phyloP scores from a whole-genome alignment of 2,113 vertebrate species.

The Grus americana region DNA sequence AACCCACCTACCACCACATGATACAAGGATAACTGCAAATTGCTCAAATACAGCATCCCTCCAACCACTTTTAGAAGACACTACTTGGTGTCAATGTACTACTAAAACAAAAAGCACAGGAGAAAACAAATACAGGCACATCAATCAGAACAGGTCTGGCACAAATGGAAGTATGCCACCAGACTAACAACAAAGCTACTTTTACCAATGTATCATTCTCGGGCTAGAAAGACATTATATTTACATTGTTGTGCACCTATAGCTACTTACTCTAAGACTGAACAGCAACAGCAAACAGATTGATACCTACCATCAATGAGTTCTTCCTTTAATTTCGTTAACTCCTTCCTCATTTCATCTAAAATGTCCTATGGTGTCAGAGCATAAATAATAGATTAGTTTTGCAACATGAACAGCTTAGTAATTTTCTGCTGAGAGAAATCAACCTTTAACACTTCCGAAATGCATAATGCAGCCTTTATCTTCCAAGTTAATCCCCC shows the following conservation, averaged over 20 bases:
- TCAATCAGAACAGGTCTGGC: neutral
- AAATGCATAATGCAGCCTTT: neutral
- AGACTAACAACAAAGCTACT: neutral
- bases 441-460: neutral
- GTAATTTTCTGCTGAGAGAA: neutral
- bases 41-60: neutral
- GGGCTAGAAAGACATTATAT: neutral
- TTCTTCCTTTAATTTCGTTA: slow-evolving; percentile 97
- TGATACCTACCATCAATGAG: slow-evolving; percentile 93
- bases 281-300: neutral
- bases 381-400: slow-evolving; percentile 25
- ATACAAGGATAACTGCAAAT: neutral
- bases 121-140: neutral
- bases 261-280: neutral
- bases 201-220: neutral
- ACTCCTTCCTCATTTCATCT: slow-evolving; percentile 99
- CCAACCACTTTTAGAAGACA: neutral
- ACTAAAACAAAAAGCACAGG: neutral
- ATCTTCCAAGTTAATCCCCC: neutral
- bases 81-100: neutral
- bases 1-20: neutral
- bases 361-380: slow-evolving; percentile 88
- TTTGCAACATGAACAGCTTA: neutral
- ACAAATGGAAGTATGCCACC: neutral
- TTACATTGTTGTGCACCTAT: neutral